Percentiles rank a stretch among this genome's conserved stretches.
These are phyloP conservation scores for Epinephelus awoara DNA, from an alignment of 2,797 vertebrate species.

Conservation along the genomic window DNA sequence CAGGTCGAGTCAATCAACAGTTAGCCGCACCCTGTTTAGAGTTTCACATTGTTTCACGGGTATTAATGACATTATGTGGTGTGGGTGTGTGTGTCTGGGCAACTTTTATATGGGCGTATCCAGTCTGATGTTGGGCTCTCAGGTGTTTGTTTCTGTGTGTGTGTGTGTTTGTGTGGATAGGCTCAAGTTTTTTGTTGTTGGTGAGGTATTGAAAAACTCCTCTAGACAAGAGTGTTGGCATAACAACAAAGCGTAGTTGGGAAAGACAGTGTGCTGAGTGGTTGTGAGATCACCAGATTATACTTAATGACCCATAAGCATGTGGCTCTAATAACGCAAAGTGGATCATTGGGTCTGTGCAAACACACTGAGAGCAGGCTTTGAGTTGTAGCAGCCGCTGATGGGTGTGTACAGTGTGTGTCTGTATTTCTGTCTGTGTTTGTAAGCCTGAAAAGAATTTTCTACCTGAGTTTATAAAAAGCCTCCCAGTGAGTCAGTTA, in stretches of 20 bases:
- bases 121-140: not conserved
- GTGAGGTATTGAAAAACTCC: conserved; percentile 20
- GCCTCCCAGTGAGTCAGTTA: not conserved
- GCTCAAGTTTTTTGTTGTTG: conserved; percentile 3
- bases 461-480: not conserved
- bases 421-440: not conserved
- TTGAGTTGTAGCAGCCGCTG: conserved; percentile 18
- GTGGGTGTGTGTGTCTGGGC: not conserved
- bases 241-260: conserved; percentile 1
- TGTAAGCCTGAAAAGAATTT: not conserved
- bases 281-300: conserved; percentile 66
- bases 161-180: not conserved
- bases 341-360: conserved; percentile 42
- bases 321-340: conserved; percentile 57
- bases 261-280: conserved; percentile 16
- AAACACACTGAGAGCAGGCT: conserved; percentile 38
- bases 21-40: conserved; percentile 38
- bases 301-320: conserved; percentile 53
- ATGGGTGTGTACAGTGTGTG: conserved; percentile 9
- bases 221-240: conserved; percentile 29
- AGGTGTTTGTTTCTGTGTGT: conserved; percentile 2
- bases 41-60: conserved; percentile 25
- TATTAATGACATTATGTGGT: conserved; percentile 16
- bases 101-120: conserved; percentile 13
- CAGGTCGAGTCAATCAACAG: conserved; percentile 26